Evolutionary conservation across 2,797 vertebrate species (phyloP).

Genomic region (Argyrosomus regius): DNA sequence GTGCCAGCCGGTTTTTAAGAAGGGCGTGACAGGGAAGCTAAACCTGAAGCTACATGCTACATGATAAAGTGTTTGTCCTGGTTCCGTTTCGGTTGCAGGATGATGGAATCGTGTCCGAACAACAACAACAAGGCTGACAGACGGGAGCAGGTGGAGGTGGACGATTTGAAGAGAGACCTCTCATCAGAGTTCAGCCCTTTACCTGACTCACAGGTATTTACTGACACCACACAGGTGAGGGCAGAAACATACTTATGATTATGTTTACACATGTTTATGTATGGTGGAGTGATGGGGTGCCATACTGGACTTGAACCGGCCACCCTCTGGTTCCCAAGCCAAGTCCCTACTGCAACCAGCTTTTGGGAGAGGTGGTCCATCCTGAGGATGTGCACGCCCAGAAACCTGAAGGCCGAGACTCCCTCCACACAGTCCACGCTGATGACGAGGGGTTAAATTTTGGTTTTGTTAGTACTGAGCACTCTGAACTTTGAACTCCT

Average conservation of each 20-base stretch:
- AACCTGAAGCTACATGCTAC: neutral
- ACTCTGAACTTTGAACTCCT: too few species aligned
- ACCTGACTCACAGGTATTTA: conserved; percentile 60
- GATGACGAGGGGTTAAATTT: too few species aligned
- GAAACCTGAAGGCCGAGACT: too few species aligned
- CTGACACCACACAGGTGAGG: neutral
- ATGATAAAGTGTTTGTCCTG: neutral
- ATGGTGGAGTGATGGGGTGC: too few species aligned
- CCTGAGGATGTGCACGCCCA: too few species aligned
- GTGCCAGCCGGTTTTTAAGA: neutral
- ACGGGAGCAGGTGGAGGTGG: conserved; percentile 64
- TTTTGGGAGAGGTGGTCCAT: too few species aligned
- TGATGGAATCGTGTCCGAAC: conserved; percentile 84
- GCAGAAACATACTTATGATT: neutral
- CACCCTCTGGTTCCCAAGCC: too few species aligned
- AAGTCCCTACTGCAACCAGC: too few species aligned
- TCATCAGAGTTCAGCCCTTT: conserved; percentile 82
- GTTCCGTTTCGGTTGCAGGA: conserved; percentile 63
- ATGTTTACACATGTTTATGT: neutral
- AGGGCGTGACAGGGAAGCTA: neutral
- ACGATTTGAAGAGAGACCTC: conserved; percentile 84
- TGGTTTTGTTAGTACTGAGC: too few species aligned
- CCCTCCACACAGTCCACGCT: too few species aligned
- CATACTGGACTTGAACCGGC: too few species aligned
- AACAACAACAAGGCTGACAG: conserved; percentile 62